A percentile compares a stretch with the other conserved stretches of the same genome.
Conservation (phyloP, 2,888 invertebrate genomes). For the Stegophylla sp. region DNA sequence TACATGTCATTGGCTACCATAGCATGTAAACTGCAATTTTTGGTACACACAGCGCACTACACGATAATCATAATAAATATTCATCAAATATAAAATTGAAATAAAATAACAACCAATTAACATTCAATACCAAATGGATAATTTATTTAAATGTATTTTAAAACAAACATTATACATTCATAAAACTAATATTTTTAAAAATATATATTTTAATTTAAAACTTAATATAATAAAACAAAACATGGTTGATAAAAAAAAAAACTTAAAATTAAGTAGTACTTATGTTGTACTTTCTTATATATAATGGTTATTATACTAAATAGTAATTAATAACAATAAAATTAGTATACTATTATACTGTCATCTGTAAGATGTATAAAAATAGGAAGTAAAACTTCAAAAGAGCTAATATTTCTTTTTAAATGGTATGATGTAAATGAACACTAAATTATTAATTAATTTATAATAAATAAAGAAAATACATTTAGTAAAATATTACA, state of each 20-base stretch:
- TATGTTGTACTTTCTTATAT: slow-evolving; percentile 32
- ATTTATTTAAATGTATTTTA: neutral
- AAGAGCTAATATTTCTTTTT: neutral
- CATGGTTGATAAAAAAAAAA: slow-evolving; percentile 18
- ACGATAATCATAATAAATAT: too few species aligned
- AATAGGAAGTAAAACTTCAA: neutral
- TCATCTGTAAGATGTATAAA: neutral
- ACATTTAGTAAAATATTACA: too few species aligned
- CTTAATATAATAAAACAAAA: slow-evolving; percentile 8
- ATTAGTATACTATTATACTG: neutral
- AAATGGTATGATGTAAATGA: too few species aligned
- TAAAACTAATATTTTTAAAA: neutral
- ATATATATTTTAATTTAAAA: slow-evolving; percentile 15
- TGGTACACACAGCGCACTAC: too few species aligned
- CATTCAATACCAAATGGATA: neutral
- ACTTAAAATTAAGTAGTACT: neutral
- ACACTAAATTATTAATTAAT: too few species aligned
- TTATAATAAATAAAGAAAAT: too few species aligned
- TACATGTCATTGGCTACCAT: too few species aligned
- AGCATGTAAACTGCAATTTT: too few species aligned
- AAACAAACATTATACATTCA: neutral
- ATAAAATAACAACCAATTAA: neutral
- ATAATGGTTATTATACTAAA: neutral
- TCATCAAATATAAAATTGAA: too few species aligned
- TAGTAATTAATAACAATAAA: neutral